Evolutionary conservation across 2,113 vertebrate genomes (phyloP).

Genomic region (Rhinogobius similis): DNA sequence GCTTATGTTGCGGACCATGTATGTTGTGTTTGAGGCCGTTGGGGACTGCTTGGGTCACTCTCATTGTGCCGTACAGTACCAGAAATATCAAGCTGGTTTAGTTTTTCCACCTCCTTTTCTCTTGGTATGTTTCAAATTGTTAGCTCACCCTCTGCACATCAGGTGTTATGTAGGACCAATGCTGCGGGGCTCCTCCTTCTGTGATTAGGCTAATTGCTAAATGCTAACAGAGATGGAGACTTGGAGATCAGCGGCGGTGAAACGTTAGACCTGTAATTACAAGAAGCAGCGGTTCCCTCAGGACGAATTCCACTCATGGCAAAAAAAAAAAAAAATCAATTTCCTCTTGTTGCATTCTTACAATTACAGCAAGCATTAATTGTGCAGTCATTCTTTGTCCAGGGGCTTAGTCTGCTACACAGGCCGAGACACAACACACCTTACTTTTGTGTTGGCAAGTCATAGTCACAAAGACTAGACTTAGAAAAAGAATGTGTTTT

Average conservation of each 20-base stretch:
- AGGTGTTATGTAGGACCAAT: constrained; percentile 18
- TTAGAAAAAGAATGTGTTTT: constrained; percentile 7
- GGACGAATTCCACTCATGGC: constrained; percentile 54
- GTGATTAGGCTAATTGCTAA: constrained; percentile 59
- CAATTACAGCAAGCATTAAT: constrained; percentile 39
- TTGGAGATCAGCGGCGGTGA: constrained; percentile 26
- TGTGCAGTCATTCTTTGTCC: constrained; percentile 21
- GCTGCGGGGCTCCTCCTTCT: constrained; percentile 22
- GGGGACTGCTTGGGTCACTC: constrained; percentile 28
- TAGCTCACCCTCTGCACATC: not conserved
- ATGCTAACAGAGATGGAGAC: constrained; percentile 40
- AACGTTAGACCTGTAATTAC: constrained; percentile 69
- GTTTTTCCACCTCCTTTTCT: constrained; percentile 35
- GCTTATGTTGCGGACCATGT: constrained; percentile 69
- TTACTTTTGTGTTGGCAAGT: constrained; percentile 1
- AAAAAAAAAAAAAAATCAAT: constrained; percentile 58
- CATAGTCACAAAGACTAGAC: not conserved
- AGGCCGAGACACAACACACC: constrained; percentile 5
- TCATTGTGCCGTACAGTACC: constrained; percentile 27
- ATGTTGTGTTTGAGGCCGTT: constrained; percentile 46
- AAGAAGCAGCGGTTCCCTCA: constrained; percentile 50
- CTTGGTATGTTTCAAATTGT: constrained; percentile 20
- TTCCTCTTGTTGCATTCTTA: constrained; percentile 37
- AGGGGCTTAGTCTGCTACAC: not conserved
- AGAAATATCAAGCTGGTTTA: constrained; percentile 38